Conservation (phyloP, 2,888 invertebrate species). For the Seira ritae region DNA sequence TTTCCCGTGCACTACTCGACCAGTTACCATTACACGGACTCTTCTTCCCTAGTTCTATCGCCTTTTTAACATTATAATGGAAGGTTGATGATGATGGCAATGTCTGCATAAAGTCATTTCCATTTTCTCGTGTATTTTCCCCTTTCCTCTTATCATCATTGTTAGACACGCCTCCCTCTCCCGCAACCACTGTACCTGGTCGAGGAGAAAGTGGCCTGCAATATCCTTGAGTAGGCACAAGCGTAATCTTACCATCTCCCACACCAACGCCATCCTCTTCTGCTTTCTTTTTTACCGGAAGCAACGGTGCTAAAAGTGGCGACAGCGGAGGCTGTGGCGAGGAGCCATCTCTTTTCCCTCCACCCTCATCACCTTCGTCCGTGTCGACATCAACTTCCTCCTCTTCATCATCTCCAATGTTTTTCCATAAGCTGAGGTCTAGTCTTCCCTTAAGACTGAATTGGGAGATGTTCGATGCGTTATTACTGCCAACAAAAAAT, state of each 20-base stretch:
- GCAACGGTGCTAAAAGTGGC: slow-evolving; percentile 32
- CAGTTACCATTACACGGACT: not conserved
- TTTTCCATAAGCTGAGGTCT: slow-evolving; percentile 37
- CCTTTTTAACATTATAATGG: slow-evolving; percentile 27
- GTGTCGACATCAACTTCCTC: slow-evolving; percentile 10
- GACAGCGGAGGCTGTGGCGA: slow-evolving; percentile 19
- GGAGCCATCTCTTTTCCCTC: not conserved
- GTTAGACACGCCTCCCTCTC: not conserved
- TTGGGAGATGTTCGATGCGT: not conserved
- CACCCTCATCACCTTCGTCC: not conserved
- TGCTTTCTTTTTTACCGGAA: slow-evolving; percentile 31
- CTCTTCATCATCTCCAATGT: slow-evolving; percentile 39
- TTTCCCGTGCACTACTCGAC: slow-evolving; percentile 26
- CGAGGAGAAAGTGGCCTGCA: not conserved
- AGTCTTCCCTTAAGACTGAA: slow-evolving; percentile 34
- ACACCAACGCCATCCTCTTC: not conserved
- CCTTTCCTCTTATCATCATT: slow-evolving; percentile 10
- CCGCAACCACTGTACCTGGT: slow-evolving; percentile 20
- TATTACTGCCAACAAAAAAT: not conserved
- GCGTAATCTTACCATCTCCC: slow-evolving; percentile 8
- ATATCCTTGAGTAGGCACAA: not conserved
- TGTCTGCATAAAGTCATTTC: not conserved
- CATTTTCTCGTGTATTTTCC: not conserved
- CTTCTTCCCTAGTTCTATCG: slow-evolving; percentile 26
- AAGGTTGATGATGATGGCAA: not conserved